Conservation (phyloP, 1,140 invertebrate species). For the Cheumatopsyche charites region DNA sequence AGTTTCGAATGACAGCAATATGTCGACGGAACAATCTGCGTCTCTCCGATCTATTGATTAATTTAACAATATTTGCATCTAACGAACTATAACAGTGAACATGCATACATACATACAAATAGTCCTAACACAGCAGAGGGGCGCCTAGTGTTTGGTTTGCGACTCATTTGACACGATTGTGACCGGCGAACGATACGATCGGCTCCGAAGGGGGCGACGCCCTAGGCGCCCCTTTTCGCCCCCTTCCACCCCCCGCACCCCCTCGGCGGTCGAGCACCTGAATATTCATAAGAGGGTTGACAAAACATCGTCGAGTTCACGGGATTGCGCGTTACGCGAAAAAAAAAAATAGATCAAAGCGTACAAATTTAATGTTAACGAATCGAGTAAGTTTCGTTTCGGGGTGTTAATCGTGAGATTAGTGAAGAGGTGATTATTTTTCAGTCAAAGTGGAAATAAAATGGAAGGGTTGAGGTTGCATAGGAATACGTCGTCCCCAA, state of each 20-base stretch:
- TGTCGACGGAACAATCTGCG: background rate
- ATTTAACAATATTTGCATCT: constrained; percentile 26
- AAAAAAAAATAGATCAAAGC: constrained; percentile 24
- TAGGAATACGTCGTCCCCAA: constrained; percentile 43
- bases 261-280: background rate
- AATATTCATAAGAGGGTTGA: constrained; percentile 33
- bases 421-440: background rate
- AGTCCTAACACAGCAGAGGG: background rate
- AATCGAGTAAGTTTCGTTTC: too few species aligned
- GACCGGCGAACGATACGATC: constrained; percentile 20
- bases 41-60: constrained; percentile 5
- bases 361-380: background rate
- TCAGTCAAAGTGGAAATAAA: constrained; percentile 3
- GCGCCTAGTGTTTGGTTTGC: background rate
- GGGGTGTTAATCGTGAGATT: background rate
- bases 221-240: background rate
- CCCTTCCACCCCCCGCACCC: background rate
- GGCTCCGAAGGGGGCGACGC: background rate
- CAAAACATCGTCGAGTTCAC: constrained; percentile 18
- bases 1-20: background rate
- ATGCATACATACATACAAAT: too few species aligned
- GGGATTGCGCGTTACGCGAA: constrained; percentile 9
- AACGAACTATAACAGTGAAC: constrained; percentile 3
- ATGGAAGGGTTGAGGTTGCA: constrained; percentile 13
- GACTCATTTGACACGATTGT: constrained; percentile 36